Evolutionary conservation across 2,113 vertebrate species (phyloP), one percentile per base, ranked within the genome.

Genomic region (Callaeas wilsoni): DNA sequence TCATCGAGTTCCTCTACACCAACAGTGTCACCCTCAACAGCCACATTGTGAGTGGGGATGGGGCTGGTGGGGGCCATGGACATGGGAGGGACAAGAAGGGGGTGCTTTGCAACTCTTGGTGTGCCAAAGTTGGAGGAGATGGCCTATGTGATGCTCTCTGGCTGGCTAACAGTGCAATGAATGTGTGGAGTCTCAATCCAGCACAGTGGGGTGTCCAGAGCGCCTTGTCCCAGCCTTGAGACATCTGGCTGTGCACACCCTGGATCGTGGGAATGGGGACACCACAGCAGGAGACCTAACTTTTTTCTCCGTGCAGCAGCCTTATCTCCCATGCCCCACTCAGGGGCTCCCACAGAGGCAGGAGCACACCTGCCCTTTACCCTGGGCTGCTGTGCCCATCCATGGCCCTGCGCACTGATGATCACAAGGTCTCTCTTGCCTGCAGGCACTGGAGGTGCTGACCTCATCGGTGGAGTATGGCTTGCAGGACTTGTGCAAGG

Each of bases 1-100:
- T 98, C 82, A 95, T 98, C 3, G 98, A 98, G 84, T 98, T 98
- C 96, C 97, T 98, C 67, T 98, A 98, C 42, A 98, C 98, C 67
- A 98, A 98, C 92, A 97, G 96, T 1, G 96, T 98, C 94, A 97
- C 96, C 49, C 97, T 98, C 84, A 96, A 97, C 88, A 97, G 91
- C 69, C 68, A 52, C 59, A 98, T 97, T 0, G 98, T 98, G 92
- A 98, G 98, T 98, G 91, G 74, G 57, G 60, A 16, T 55, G 41
- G 55, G 59, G 39, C 25, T 74, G 35, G 17, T 13, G 26, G 64
- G 73, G 64, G 16, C 21, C 3, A 1, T 23, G 39, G 47, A 15
- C 1, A 0, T 33, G 52, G 39, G 47, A 69, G 64, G 63, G 64
- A 27, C 12, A 46, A 30, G n/a, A 30, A 33, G 15, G 30, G 32